Evolutionary conservation across 2,113 vertebrate species (phyloP).

Genomic region (Osmerus mordax): DNA sequence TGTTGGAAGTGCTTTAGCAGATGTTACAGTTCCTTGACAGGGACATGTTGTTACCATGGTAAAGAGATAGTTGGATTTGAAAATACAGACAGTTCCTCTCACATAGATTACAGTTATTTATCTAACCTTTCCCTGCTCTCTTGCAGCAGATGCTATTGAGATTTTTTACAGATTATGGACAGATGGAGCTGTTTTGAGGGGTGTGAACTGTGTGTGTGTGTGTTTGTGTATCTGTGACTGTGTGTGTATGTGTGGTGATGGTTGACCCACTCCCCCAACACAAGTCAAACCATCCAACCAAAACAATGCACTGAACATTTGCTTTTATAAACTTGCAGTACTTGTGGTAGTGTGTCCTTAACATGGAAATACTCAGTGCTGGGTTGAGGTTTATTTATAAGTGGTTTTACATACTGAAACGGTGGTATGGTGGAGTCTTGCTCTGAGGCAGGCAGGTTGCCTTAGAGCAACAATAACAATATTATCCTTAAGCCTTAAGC

Average conservation of each 20-base stretch:
- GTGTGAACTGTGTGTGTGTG: neutral
- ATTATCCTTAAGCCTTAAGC: no score
- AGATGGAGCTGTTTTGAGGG: neutral
- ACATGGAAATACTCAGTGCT: no score
- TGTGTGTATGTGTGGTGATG: neutral
- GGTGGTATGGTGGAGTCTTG: no score
- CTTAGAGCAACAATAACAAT: no score
- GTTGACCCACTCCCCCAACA: neutral
- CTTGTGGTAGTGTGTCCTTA: neutral
- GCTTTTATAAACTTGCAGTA: no score
- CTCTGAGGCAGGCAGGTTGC: no score
- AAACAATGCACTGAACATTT: no score
- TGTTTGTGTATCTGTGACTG: neutral
- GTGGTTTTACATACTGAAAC: no score
- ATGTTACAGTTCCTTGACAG: neutral
- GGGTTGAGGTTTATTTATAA: no score
- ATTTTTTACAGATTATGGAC: constrained; percentile 29
- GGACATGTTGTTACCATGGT: neutral
- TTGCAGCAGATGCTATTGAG: constrained; percentile 40
- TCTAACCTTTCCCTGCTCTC: constrained; percentile 4
- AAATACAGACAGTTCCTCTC: no score
- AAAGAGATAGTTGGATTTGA: neutral
- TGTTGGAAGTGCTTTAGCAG: no score
- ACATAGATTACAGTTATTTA: constrained; percentile 14
- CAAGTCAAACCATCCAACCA: neutral